Evolutionary conservation across 2,888 invertebrate genomes (phyloP).

Genomic region (Plebejus melissa): DNA sequence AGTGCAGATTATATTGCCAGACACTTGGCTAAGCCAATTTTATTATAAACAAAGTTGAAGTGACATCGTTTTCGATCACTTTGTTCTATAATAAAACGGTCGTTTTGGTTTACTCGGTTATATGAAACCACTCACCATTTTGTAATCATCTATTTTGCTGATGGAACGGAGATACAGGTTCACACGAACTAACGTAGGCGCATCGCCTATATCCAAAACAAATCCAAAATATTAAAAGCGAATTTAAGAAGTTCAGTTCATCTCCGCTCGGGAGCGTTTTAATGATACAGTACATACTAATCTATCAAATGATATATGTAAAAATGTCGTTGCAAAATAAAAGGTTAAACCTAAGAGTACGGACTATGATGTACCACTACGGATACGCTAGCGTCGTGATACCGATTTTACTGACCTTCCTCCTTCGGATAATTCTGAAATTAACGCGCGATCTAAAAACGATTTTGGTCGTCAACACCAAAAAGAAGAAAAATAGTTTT

Average conservation of each 20-base stretch:
- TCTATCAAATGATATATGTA: slow-evolving; percentile 27
- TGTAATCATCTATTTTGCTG: slow-evolving; percentile 99
- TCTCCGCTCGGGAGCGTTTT: background rate
- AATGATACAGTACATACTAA: slow-evolving; percentile 24
- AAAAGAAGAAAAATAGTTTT: slow-evolving; percentile 57
- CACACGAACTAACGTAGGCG: slow-evolving; percentile 92
- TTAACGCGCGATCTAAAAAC: slow-evolving; percentile 61
- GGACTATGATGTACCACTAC: slow-evolving; percentile 20
- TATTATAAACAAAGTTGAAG: slow-evolving; percentile 62
- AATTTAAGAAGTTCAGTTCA: slow-evolving; percentile 27
- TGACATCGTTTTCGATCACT: slow-evolving; percentile 39
- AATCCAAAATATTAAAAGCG: slow-evolving; percentile 40
- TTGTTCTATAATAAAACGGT: slow-evolving; percentile 66
- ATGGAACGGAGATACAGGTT: slow-evolving; percentile 98
- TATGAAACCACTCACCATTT: slow-evolving; percentile 92
- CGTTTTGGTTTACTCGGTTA: slow-evolving; percentile 46
- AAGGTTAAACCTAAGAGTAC: slow-evolving; percentile 24
- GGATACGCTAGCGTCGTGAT: slow-evolving; percentile 23
- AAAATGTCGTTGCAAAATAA: slow-evolving; percentile 30
- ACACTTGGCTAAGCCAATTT: slow-evolving; percentile 55
- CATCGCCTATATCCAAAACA: slow-evolving; percentile 83
- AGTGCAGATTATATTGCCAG: slow-evolving; percentile 63
- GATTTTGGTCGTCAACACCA: slow-evolving; percentile 78
- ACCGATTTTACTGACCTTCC: slow-evolving; percentile 30
- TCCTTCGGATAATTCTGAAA: slow-evolving; percentile 31